Percentiles rank a stretch among this genome's conserved stretches.
These are phyloP conservation scores for Poeciliopsis prolifica DNA, from an alignment of 2,113 vertebrate genomes.

Conservation along the genomic window DNA sequence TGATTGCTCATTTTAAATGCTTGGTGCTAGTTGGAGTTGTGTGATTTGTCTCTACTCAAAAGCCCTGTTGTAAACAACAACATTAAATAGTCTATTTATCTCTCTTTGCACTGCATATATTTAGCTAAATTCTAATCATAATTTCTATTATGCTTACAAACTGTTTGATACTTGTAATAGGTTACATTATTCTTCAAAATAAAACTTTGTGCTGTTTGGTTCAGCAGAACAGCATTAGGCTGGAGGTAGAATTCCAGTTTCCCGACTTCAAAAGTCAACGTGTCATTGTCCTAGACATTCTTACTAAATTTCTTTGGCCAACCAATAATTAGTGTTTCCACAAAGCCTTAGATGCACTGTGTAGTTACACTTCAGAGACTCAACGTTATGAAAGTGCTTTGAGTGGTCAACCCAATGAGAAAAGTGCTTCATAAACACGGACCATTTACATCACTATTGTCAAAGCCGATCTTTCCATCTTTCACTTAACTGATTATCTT, in stretches of 20 bases:
- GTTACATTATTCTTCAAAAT: no score
- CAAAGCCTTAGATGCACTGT: neutral
- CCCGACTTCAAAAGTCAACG: neutral
- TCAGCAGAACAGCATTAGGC: neutral
- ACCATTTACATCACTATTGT: conserved; percentile 61
- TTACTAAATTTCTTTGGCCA: neutral
- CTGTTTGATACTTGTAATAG: no score
- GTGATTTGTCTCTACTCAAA: no score
- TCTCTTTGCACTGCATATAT: no score
- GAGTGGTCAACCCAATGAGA: neutral
- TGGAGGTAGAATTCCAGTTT: neutral
- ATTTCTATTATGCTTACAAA: no score
- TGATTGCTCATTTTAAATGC: no score
- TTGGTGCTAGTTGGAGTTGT: no score
- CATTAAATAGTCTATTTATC: no score
- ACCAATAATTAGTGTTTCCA: neutral
- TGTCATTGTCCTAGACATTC: neutral
- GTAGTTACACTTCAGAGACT: neutral
- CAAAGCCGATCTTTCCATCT: conserved; percentile 76
- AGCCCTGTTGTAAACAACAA: no score
- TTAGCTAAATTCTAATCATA: no score
- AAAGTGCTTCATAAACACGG: neutral
- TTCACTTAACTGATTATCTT: conserved; percentile 76
- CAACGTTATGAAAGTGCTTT: neutral
- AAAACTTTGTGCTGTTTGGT: neutral